These are phyloP conservation scores for Tipula confusa DNA, from an alignment of 2,888 invertebrate species.

Conservation along the genomic window DNA sequence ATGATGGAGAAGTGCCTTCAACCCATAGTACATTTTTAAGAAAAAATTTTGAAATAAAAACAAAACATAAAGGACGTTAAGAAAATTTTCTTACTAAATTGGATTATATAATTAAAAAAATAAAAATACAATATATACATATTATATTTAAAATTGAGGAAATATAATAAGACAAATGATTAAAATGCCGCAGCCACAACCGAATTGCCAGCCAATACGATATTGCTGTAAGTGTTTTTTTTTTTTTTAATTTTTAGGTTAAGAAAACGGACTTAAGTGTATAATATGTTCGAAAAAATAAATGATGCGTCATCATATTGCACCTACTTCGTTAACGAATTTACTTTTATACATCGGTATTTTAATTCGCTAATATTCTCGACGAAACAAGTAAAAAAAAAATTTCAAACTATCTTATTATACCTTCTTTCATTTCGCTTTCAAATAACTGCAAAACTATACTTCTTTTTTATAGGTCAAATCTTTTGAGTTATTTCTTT, in stretches of 20 bases:
- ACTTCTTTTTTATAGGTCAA: neutral
- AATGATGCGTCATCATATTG: neutral
- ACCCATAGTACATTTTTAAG: neutral
- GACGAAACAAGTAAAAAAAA: neutral
- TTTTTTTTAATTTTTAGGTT: neutral
- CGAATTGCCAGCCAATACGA: constrained; percentile 50
- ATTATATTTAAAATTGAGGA: constrained; percentile 27
- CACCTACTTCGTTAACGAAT: neutral
- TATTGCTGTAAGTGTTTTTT: constrained; percentile 49
- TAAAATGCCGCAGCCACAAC: constrained; percentile 41
- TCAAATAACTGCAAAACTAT: neutral
- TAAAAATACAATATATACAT: too few relatives aligned
- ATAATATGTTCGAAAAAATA: too few relatives aligned
- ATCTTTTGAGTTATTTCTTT: constrained; percentile 25
- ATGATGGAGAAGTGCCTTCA: neutral
- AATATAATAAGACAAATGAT: constrained; percentile 28
- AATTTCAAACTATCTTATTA: neutral
- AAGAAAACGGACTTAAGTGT: neutral
- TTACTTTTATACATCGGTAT: neutral
- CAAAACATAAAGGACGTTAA: neutral
- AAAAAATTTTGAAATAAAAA: neutral
- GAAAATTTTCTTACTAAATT: neutral
- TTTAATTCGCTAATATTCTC: neutral
- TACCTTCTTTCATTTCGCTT: constrained; percentile 21
- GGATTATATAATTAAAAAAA: neutral